Evolutionary conservation across 2,888 invertebrate genomes (phyloP), one percentile per base, ranked within the genome.

Genomic region (Drosophila acutilabella): DNA sequence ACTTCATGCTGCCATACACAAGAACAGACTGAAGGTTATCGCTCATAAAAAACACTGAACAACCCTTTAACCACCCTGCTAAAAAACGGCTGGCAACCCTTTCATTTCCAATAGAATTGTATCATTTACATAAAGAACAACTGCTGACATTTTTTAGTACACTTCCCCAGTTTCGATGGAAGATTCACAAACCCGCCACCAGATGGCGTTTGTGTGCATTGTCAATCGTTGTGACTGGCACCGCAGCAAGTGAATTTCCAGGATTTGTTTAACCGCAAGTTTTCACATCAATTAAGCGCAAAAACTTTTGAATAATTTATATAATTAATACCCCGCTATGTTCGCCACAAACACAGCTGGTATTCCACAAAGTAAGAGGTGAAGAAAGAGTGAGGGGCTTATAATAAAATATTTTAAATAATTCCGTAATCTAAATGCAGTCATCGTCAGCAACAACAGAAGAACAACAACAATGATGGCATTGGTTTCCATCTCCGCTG

Each of bases 371-470:
- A n/a, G 20, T 20, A n/a, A 44, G 2, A 23, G 33, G 16, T 42
- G 42, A 11, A 0, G 11, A 18, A 13, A 42, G 41, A 54, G 47
- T 8, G 33, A 18, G 77, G 74, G 75, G 84, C 79, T 81, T 91
- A 91, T 91, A 91, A 90, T 90, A 89, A 91, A 86, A 91, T 91
- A 91, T 89, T 91, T 91, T 90, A 91, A 91, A 90, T 91, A 91
- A 91, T 91, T 91, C 91, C 77, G 90, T 90, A 91, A 91, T 91
- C 91, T 91, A 90, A 90, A 91, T 91, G 91, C 91, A 91, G 81
- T 81, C 77, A 70, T 77, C 82, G 81, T 81, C 89, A 70, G 61
- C 69, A 53, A 40, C 47, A 47, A 16, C 41, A 45, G 54, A 30
- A 36, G 57, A 41, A 23, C 38, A 41, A 23, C 38, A 41, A 23